Evolutionary conservation across 2,888 invertebrate genomes (phyloP).

Genomic region (Orthosia gracilis): DNA sequence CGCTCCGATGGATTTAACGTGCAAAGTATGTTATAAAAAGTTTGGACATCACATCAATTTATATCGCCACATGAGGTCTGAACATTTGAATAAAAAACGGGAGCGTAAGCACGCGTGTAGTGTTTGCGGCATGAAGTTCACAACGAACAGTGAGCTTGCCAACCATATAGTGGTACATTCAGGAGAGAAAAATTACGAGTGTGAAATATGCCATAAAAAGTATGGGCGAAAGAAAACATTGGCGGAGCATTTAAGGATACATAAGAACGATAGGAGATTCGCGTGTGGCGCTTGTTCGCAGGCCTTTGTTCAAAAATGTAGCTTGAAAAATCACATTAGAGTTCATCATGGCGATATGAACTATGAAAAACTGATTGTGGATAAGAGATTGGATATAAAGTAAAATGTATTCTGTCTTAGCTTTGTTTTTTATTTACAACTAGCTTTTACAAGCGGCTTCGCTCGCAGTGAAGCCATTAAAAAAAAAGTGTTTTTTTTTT

Average conservation of each 20-base stretch:
- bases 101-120: slow-evolving; percentile 53
- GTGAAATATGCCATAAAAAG: slow-evolving; percentile 80
- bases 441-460: too few species aligned
- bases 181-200: slow-evolving; percentile 79
- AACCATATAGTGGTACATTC: slow-evolving; percentile 58
- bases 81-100: slow-evolving; percentile 51
- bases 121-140: slow-evolving; percentile 57
- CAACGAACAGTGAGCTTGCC: slow-evolving; percentile 32
- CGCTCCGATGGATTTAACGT: slow-evolving; percentile 57
- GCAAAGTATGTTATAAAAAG: slow-evolving; percentile 61
- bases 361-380: slow-evolving; percentile 54
- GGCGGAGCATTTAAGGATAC: slow-evolving; percentile 73
- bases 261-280: slow-evolving; percentile 71
- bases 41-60: slow-evolving; percentile 54
- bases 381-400: slow-evolving; percentile 55
- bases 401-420: slow-evolving; percentile 30
- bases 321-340: slow-evolving; percentile 72
- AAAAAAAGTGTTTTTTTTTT: too few species aligned
- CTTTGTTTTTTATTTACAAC: slow-evolving; percentile 2
- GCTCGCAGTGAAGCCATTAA: too few species aligned
- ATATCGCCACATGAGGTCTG: slow-evolving; percentile 55
- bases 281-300: slow-evolving; percentile 69
- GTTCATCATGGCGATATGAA: slow-evolving; percentile 58
- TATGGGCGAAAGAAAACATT: slow-evolving; percentile 70
- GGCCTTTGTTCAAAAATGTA: slow-evolving; percentile 75